Evolutionary conservation across 2,113 vertebrate genomes (phyloP), one percentile per base, ranked within the genome.

Genomic region (Forbesichthys papilliferus): DNA sequence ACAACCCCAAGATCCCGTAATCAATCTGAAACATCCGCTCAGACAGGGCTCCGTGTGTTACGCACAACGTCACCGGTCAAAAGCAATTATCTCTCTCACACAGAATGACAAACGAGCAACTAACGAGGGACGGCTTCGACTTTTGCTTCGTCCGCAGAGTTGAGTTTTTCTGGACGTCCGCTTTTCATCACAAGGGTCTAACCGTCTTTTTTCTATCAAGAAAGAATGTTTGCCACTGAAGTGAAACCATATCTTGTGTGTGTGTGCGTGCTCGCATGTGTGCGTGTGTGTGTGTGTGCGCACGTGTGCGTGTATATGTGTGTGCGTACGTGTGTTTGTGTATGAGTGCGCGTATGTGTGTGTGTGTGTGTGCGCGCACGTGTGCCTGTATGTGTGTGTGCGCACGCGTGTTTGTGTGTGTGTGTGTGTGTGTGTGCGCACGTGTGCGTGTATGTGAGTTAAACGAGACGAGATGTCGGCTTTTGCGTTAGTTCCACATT

Each of bases 11-110:
- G 75, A 69, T 71, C 84, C 84, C 84, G 76, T 85, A 79, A 86
- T 87, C 85, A 84, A 86, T 88, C 88, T 42, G 7, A 89, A 87
- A 89, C 86, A 85, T 82, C 75, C 60, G 78, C 63, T 81, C 82
- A 75, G 82, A 78, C 46, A 68, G 61, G 80, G 61, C 61, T 11
- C 65, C 74, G 83, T 86, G 80, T 81, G 84, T 88, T 84, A 86
- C 74, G 53, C 73, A 80, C 80, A 83, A 84, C 80, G 75, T 84
- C 78, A 78, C 79, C 81, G 87, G 86, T 88, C 86, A 58, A 75
- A 88, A 88, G 83, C 78, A 87, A 83, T 90, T 85, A 87, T 62
- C 67, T 60, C 61, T 62, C 67, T 60, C 61, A 60, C 58, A 80
- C 80, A 82, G 67, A 60, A 20, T 74, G 34, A 7, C 16, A 42